Evolutionary conservation across 1,140 invertebrate genomes (phyloP).

Genomic region (Agraylea sexmaculata): DNA sequence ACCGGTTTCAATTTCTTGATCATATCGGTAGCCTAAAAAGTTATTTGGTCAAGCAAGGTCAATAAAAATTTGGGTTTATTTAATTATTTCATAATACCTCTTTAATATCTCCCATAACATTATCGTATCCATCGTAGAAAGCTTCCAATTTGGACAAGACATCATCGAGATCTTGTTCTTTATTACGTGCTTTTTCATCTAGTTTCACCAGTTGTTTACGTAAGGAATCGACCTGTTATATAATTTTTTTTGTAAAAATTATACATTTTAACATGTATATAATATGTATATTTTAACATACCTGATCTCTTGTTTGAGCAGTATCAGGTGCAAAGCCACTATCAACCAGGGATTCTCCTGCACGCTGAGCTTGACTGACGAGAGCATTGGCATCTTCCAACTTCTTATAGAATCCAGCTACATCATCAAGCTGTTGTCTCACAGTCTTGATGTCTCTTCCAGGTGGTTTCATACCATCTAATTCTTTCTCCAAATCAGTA

Average conservation of each 20-base stretch:
- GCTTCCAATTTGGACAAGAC: conserved; percentile 66
- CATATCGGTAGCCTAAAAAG: conserved; percentile 44
- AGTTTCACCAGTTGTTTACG: conserved; percentile 66
- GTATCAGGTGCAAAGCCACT: conserved; percentile 75
- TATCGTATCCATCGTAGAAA: conserved; percentile 69
- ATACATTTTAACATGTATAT: neutral
- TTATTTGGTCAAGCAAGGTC: conserved; percentile 1
- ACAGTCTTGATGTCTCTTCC: conserved; percentile 79
- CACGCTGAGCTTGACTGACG: conserved; percentile 55
- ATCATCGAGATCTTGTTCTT: conserved; percentile 64
- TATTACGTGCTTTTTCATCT: conserved; percentile 60
- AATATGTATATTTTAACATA: conserved; percentile 14
- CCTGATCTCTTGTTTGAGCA: conserved; percentile 58
- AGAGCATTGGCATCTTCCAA: conserved; percentile 54
- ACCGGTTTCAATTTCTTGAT: conserved; percentile 74
- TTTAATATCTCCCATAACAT: conserved; percentile 64
- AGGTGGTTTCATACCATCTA: conserved; percentile 73
- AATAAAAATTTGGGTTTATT: neutral
- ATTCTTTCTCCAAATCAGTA: conserved; percentile 66
- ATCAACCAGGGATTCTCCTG: conserved; percentile 66
- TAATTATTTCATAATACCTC: conserved; percentile 39
- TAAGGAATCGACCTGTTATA: conserved; percentile 59
- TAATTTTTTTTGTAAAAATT: neutral
- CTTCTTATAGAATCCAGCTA: conserved; percentile 54
- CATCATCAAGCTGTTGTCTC: conserved; percentile 71